phyloP scores from a whole-genome alignment of 2,797 vertebrate genomes.

The Gadopsis bispinosus region DNA sequence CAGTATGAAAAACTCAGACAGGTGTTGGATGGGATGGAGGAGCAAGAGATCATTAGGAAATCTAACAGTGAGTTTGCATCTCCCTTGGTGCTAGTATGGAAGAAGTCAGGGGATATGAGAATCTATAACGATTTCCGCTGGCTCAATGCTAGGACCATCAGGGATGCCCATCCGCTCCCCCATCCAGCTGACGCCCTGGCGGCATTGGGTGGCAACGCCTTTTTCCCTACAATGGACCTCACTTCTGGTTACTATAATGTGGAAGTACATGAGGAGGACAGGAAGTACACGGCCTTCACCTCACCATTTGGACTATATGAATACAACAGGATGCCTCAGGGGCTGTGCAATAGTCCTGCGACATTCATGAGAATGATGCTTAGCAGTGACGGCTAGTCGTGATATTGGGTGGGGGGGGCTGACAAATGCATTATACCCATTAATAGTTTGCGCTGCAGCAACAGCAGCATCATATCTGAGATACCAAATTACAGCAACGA shows the following conservation, averaged over 20 bases:
- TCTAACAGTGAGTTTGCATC: slow-evolving; percentile 14
- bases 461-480: too few relatives aligned
- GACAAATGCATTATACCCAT: too few relatives aligned
- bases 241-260: not conserved
- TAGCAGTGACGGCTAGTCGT: too few relatives aligned
- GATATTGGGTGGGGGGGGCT: too few relatives aligned
- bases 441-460: too few relatives aligned
- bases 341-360: not conserved
- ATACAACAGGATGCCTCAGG: slow-evolving; percentile 24
- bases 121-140: slow-evolving; percentile 37
- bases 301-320: slow-evolving; percentile 4
- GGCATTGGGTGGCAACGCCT: not conserved
- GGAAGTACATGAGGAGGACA: not conserved
- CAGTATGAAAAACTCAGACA: slow-evolving; percentile 23
- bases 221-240: not conserved
- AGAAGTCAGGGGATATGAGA: not conserved
- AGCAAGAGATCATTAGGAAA: slow-evolving; percentile 19
- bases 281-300: slow-evolving; percentile 17
- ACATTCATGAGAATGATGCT: slow-evolving; percentile 36
- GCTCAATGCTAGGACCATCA: slow-evolving; percentile 16
- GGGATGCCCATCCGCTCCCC: slow-evolving; percentile 17
- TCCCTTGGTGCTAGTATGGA: slow-evolving; percentile 26
- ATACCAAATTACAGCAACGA: too few relatives aligned
- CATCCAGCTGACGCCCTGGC: not conserved
- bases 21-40: slow-evolving; percentile 36